phyloP scores from a whole-genome alignment of 1,140 invertebrate genomes.

The Drosophila bocqueti region DNA sequence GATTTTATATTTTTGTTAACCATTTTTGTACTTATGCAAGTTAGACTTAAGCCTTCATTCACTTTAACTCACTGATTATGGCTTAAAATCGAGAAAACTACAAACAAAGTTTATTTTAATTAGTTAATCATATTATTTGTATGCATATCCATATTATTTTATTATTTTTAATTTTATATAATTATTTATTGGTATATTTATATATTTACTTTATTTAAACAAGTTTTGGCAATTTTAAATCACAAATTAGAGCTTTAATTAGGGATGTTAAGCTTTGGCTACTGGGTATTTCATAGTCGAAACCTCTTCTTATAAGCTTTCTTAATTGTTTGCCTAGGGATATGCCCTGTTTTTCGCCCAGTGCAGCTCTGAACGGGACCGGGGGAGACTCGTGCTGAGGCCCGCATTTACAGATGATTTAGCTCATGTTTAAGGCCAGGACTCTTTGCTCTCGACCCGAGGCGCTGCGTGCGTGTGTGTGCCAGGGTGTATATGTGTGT shows the following conservation, averaged over 20 bases:
- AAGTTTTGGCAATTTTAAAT: too few species aligned
- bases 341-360: not conserved
- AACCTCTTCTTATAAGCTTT: too few species aligned
- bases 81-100: too few species aligned
- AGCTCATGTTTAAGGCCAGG: slow-evolving; percentile 81
- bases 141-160: too few species aligned
- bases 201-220: too few species aligned
- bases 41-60: not conserved
- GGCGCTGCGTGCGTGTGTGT: slow-evolving; percentile 25
- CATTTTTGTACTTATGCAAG: not conserved
- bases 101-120: too few species aligned
- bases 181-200: too few species aligned
- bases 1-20: not conserved
- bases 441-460: slow-evolving; percentile 44
- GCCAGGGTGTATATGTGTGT: not conserved
- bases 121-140: too few species aligned
- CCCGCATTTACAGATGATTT: slow-evolving; percentile 84
- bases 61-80: not conserved
- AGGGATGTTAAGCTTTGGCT: not conserved
- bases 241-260: too few species aligned
- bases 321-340: too few species aligned
- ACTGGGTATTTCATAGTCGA: not conserved
- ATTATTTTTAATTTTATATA: too few species aligned
- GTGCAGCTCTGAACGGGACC: slow-evolving; percentile 17
- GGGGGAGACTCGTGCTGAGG: slow-evolving; percentile 30